These are phyloP conservation scores for Neoaliturus tenellus DNA, from an alignment of 2,888 invertebrate genomes.

Conservation along the genomic window DNA sequence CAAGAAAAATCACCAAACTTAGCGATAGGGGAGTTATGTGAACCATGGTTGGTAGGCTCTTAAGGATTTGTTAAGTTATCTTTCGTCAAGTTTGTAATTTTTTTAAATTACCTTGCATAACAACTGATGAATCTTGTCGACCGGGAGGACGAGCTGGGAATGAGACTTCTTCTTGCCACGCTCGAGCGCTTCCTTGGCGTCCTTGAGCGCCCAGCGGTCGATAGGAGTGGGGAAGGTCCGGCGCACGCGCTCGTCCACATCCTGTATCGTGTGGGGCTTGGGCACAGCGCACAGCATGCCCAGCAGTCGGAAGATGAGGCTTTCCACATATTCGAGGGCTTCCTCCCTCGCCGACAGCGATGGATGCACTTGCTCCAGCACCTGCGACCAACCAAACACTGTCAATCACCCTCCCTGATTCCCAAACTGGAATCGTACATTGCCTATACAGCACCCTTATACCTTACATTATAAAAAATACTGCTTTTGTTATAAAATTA, in stretches of 20 bases:
- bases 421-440: too few relatives aligned
- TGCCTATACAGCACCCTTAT: too few relatives aligned
- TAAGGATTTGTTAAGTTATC: too few relatives aligned
- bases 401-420: too few relatives aligned
- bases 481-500: too few relatives aligned
- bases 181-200: conserved; percentile 90
- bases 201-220: conserved; percentile 94
- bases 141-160: conserved; percentile 83
- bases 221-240: conserved; percentile 97
- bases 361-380: conserved; percentile 94
- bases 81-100: too few relatives aligned
- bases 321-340: conserved; percentile 95
- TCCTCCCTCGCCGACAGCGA: conserved; percentile 89
- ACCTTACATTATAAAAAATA: too few relatives aligned
- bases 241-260: conserved; percentile 95
- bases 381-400: conserved; percentile 81
- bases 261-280: conserved; percentile 85
- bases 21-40: too few relatives aligned
- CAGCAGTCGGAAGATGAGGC: conserved; percentile 90
- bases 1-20: too few relatives aligned
- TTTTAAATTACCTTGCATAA: conserved; percentile 87
- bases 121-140: conserved; percentile 92
- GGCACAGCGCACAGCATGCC: conserved; percentile 92
- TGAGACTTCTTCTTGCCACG: conserved; percentile 79
- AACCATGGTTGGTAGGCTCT: too few relatives aligned